Evolutionary conservation across 1,140 invertebrate species (phyloP).

Genomic region (Trichonephila clavata): DNA sequence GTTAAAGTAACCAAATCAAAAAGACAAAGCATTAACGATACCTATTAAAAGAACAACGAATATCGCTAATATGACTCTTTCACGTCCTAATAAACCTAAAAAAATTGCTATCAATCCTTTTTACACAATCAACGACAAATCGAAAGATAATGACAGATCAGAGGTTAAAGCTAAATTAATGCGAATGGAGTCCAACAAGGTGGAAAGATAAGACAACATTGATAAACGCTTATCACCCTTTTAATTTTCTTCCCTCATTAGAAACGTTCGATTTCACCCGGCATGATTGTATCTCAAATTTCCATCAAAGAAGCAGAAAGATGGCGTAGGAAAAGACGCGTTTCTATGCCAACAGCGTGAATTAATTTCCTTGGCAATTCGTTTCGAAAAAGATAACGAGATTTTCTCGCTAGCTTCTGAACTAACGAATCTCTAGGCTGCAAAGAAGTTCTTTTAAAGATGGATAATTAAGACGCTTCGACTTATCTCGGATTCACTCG

Average conservation of each 20-base stretch:
- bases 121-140: too few relatives aligned
- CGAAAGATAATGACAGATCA: too few relatives aligned
- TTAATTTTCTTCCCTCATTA: background rate
- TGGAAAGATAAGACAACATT: background rate
- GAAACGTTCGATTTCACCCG: background rate
- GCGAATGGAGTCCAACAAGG: background rate
- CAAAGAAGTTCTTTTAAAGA: background rate
- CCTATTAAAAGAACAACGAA: background rate
- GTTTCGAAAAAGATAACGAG: background rate
- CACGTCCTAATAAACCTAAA: too few relatives aligned
- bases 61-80: background rate
- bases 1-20: too few relatives aligned
- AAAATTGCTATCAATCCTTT: too few relatives aligned
- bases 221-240: constrained; percentile 4
- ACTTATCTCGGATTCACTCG: background rate
- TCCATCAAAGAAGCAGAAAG: background rate
- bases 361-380: background rate
- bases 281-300: background rate
- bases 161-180: too few relatives aligned
- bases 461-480: background rate
- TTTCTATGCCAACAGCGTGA: background rate
- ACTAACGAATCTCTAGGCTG: background rate
- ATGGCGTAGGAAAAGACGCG: background rate
- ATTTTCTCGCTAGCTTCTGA: background rate
- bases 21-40: too few relatives aligned